A percentile compares a stretch with the other conserved stretches of the same genome.
Conservation (phyloP, 2,888 invertebrate genomes). For the Schizotus pectinicornis region DNA sequence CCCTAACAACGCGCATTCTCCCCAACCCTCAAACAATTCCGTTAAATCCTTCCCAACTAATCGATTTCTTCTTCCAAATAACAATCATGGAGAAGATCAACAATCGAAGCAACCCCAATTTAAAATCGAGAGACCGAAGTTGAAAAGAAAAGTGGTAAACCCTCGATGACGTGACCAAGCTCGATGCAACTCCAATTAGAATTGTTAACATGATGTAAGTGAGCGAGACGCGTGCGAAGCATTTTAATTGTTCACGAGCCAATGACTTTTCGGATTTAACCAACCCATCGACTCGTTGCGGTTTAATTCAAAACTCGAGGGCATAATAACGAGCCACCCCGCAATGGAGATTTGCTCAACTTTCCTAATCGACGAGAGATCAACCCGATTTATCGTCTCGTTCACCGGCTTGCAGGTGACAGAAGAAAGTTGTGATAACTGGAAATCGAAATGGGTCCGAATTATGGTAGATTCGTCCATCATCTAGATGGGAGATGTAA, state of each 20-base stretch:
- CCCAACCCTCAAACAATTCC: too few species aligned
- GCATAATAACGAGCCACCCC: too few species aligned
- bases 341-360: too few species aligned
- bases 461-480: too few species aligned
- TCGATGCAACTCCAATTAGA: slow-evolving; percentile 36
- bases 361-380: background rate
- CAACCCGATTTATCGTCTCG: background rate
- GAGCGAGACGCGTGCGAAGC: slow-evolving; percentile 39
- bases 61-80: too few species aligned
- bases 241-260: slow-evolving; percentile 41
- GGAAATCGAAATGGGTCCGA: background rate
- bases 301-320: background rate
- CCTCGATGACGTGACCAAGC: background rate
- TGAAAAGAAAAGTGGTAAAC: too few species aligned
- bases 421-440: background rate
- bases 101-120: too few species aligned
- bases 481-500: too few species aligned
- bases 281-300: slow-evolving; percentile 21
- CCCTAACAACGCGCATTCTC: too few species aligned
- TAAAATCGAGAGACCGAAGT: too few species aligned
- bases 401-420: background rate
- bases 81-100: too few species aligned
- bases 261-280: slow-evolving; percentile 33
- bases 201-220: slow-evolving; percentile 43
- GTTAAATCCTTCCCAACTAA: too few species aligned